Evolutionary conservation across 2,888 invertebrate species (phyloP), one percentile per base, ranked within the genome.

Genomic region (Coelinius sp.): DNA sequence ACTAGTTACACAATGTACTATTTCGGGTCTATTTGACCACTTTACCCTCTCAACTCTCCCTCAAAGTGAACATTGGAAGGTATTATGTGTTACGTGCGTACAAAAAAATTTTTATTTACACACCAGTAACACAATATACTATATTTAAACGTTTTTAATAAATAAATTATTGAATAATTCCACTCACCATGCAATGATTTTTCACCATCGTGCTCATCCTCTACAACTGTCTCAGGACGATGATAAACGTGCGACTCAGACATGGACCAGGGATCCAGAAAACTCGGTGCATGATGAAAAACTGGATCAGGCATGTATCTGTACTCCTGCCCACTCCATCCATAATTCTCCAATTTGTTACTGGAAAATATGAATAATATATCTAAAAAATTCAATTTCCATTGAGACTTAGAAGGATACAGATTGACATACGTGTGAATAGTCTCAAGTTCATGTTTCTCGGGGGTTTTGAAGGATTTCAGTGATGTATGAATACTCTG

Each of bases 241-340:
- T 62, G 52, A 7, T 62, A 24, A 63, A 49, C 25, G 64, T 64
- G 52, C 17, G 44, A 46, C 20, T 38, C 5, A 25, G 25, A 52
- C 2, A 73, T 56, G n/a, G 77, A 66, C 79, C 78, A 81, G 0
- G 68, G 1, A 3, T 75, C 73, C 0, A 53, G 49, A 8, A 71
- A 25, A 6, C 66, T 35, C n/a, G 76, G 59, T 0, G 71, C 75
- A 53, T 74, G 56, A 64, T 73, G 75, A 22, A 81, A 41, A 65
- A 75, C 76, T 0, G 81, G 73, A 22, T 82, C 77, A 1, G 83
- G 79, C 12, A 75, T 46, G 27, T 67, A 63, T 31, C 73, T 75
- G 63, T 73, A 81, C 22, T 82, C 82, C 4, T 80, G 74, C 8
- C 80, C 79, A 10, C 73, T 17, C 84, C 83, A 84, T 10, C 82